phyloP scores from a whole-genome alignment of 2,888 invertebrate species.

The Poecilobothrus nobilitatus region DNA sequence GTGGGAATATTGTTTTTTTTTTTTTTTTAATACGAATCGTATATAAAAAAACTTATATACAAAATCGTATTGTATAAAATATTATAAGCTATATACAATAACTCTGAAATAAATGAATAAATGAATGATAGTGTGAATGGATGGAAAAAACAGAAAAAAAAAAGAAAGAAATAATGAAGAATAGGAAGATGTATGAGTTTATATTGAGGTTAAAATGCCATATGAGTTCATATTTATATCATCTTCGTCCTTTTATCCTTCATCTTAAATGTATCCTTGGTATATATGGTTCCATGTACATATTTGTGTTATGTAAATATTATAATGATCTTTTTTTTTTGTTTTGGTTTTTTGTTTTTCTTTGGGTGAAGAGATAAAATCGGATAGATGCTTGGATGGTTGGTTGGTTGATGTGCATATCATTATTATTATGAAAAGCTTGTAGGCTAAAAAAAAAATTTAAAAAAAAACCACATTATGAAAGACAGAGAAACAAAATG shows the following conservation, averaged over 20 bases:
- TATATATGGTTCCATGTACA: not conserved
- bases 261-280: not conserved
- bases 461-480: not conserved
- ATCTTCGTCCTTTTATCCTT: not conserved
- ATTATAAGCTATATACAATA: too few relatives aligned
- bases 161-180: too few relatives aligned
- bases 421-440: not conserved
- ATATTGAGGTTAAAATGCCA: constrained; percentile 4
- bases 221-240: not conserved
- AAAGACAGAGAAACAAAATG: not conserved
- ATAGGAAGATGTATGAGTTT: not conserved
- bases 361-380: not conserved
- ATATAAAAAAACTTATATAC: not conserved
- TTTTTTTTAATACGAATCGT: too few relatives aligned
- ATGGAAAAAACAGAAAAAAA: too few relatives aligned
- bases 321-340: not conserved
- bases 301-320: not conserved
- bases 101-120: not conserved
- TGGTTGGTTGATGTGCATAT: not conserved
- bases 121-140: not conserved
- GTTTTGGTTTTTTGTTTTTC: too few relatives aligned
- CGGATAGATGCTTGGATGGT: too few relatives aligned
- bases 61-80: too few relatives aligned
- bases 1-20: constrained; percentile 5
- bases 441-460: not conserved